Conservation (phyloP, 2,888 invertebrate genomes). For the Podabrus alpinus region DNA sequence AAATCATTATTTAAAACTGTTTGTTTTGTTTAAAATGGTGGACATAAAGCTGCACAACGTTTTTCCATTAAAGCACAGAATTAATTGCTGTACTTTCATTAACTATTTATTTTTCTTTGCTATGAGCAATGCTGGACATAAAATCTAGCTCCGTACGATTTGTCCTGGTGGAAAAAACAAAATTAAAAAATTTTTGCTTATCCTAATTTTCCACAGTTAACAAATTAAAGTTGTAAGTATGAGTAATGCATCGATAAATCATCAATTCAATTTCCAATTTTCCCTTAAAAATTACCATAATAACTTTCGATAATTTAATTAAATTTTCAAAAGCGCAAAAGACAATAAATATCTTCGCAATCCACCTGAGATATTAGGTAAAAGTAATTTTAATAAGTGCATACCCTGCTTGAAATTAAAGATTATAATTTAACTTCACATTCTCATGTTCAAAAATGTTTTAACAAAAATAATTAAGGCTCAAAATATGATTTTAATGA, state of each 20-base stretch:
- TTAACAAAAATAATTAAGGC: neutral
- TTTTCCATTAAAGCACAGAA: constrained; percentile 18
- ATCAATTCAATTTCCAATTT: neutral
- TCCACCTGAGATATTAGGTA: neutral
- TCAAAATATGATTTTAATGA: neutral
- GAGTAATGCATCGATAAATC: constrained; percentile 2
- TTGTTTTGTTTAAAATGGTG: constrained; percentile 13
- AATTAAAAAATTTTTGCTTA: neutral
- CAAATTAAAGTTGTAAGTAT: constrained; percentile 2
- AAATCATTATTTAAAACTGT: constrained; percentile 22
- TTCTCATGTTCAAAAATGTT: neutral
- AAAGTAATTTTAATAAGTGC: neutral
- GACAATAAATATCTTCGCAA: constrained; percentile 2
- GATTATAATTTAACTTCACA: neutral
- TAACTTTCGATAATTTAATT: constrained; percentile 4
- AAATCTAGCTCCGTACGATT: neutral
- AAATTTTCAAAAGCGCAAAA: neutral
- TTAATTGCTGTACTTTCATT: constrained; percentile 21
- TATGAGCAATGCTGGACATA: neutral
- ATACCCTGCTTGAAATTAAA: neutral
- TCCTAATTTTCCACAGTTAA: neutral
- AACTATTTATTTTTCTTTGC: constrained; percentile 14
- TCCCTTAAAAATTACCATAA: constrained; percentile 2
- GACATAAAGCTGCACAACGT: constrained; percentile 9
- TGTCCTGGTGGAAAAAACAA: neutral